A percentile compares a stretch with the other conserved stretches of the same genome.
These are phyloP conservation scores for Nesidiocoris tenuis DNA, from an alignment of 2,888 invertebrate species.

Conservation along the genomic window DNA sequence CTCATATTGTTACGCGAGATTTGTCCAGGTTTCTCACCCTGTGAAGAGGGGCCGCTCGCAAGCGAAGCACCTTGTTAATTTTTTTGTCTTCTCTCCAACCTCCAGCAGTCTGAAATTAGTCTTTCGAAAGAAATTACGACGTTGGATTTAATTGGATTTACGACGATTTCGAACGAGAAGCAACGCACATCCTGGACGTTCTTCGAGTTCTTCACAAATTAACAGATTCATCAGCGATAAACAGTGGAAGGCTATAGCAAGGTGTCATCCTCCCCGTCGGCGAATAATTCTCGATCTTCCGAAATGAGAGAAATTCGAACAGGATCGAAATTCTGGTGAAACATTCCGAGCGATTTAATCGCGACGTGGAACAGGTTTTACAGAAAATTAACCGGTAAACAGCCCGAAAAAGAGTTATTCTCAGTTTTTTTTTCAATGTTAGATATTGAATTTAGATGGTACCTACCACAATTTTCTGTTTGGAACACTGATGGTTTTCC, in stretches of 20 bases:
- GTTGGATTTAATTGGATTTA: conserved; percentile 14
- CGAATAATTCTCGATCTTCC: not conserved
- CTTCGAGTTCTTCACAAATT: conserved; percentile 3
- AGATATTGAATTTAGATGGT: too few species aligned
- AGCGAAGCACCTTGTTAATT: not conserved
- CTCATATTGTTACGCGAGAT: too few species aligned
- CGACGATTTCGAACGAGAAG: not conserved
- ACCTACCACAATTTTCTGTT: too few species aligned
- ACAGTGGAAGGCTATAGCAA: not conserved
- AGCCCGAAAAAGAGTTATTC: too few species aligned
- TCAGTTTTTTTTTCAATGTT: too few species aligned
- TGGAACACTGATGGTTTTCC: too few species aligned
- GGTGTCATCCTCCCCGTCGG: not conserved
- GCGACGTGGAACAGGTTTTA: not conserved
- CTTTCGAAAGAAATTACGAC: not conserved
- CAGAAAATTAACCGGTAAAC: too few species aligned
- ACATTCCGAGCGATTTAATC: not conserved
- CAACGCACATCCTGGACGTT: not conserved
- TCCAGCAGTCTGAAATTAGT: not conserved
- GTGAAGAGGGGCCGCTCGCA: too few species aligned
- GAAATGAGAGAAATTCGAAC: not conserved
- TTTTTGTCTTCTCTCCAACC: not conserved
- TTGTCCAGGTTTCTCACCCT: too few species aligned
- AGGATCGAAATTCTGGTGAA: not conserved
- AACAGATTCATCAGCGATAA: not conserved